phyloP scores from a whole-genome alignment of 2,797 vertebrate species.

The Karalla daura region DNA sequence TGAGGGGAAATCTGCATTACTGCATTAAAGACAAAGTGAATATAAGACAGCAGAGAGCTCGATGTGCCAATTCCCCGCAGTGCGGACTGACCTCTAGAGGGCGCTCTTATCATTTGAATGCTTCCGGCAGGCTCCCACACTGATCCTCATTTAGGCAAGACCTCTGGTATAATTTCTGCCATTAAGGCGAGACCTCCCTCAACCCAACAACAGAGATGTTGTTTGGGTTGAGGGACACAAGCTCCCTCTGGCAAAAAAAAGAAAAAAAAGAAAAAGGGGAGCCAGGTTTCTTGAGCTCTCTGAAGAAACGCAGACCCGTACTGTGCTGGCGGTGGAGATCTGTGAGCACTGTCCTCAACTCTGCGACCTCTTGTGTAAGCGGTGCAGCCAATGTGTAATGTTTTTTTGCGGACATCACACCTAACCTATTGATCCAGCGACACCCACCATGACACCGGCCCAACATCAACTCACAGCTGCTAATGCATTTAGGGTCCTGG shows the following conservation, averaged over 20 bases:
- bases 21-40: background rate
- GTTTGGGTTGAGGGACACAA: slow-evolving; percentile 34
- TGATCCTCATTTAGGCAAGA: slow-evolving; percentile 23
- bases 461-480: slow-evolving; percentile 16
- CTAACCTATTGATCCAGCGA: slow-evolving; percentile 16
- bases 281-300: slow-evolving; percentile 28
- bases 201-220: slow-evolving; percentile 20
- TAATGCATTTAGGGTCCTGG: slow-evolving; percentile 20
- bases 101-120: slow-evolving; percentile 67
- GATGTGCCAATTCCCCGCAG: background rate
- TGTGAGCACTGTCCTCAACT: slow-evolving; percentile 8
- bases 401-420: slow-evolving; percentile 19
- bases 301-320: slow-evolving; percentile 15
- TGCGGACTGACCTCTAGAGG: slow-evolving; percentile 61
- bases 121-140: background rate
- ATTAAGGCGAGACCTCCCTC: slow-evolving; percentile 27
- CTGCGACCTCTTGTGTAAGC: slow-evolving; percentile 1
- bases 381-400: background rate
- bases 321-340: slow-evolving; percentile 11
- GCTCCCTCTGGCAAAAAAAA: slow-evolving; percentile 20
- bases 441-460: background rate
- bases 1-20: slow-evolving; percentile 4
- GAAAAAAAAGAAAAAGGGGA: too few relatives aligned
- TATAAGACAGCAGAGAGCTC: background rate
- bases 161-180: slow-evolving; percentile 22